Evolutionary conservation across 1,140 invertebrate genomes (phyloP).

Genomic region (Octopus bimaculoides): DNA sequence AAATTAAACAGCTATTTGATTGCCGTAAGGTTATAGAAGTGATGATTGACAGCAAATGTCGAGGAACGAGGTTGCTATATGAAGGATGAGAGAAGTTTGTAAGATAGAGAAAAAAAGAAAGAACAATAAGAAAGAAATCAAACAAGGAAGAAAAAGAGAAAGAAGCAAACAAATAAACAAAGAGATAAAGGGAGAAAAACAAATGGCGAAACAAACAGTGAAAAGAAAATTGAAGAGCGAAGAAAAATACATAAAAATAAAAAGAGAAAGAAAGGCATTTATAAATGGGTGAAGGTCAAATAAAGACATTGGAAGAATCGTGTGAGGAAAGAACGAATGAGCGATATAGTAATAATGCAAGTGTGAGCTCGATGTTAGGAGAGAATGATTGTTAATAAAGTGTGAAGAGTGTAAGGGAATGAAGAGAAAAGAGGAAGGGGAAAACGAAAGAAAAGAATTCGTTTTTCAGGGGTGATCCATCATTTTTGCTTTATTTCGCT

Average conservation of each 20-base stretch:
- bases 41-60: too few relatives aligned
- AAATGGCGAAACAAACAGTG: not conserved
- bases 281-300: too few relatives aligned
- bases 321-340: not conserved
- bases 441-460: not conserved
- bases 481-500: constrained; percentile 1
- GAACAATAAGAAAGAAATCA: not conserved
- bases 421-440: not conserved
- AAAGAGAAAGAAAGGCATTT: not conserved
- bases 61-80: too few relatives aligned
- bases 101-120: not conserved
- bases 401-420: not conserved
- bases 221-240: not conserved
- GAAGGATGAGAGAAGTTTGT: too few relatives aligned
- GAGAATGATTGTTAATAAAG: not conserved
- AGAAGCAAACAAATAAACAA: constrained; percentile 9
- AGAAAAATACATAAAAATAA: constrained; percentile 2
- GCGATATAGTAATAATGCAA: constrained; percentile 1
- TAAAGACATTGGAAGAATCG: too few relatives aligned
- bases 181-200: not conserved
- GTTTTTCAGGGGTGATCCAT: not conserved
- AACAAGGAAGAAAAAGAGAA: constrained; percentile 19
- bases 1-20: too few relatives aligned
- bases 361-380: not conserved
- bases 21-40: too few relatives aligned